Percentiles rank a stretch among this genome's conserved stretches.
phyloP scores from a whole-genome alignment of 1,140 invertebrate genomes.

The Lordiphosa mommai region DNA sequence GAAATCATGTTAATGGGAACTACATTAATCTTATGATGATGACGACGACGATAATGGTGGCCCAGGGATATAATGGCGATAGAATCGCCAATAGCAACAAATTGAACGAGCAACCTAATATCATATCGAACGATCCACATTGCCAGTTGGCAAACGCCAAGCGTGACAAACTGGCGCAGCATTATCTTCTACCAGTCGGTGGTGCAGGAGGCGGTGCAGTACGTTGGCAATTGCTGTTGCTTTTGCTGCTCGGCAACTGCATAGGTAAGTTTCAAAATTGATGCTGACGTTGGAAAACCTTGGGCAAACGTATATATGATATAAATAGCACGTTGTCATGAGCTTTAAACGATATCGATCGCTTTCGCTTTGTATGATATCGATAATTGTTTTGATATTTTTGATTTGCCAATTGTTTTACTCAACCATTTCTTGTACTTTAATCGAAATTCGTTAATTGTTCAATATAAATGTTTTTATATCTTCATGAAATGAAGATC shows the following conservation, averaged over 20 bases:
- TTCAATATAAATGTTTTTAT: conserved; percentile 59
- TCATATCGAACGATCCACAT: conserved; percentile 1
- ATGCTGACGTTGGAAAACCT: conserved; percentile 25
- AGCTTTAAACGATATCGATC: conserved; percentile 2
- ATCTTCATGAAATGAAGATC: conserved; percentile 77
- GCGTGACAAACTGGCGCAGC: conserved; percentile 43
- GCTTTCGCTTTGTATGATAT: conserved; percentile 8
- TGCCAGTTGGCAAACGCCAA: background rate
- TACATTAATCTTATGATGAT: conserved; percentile 49
- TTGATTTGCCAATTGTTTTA: conserved; percentile 30
- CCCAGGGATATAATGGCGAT: conserved; percentile 37
- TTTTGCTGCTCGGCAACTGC: conserved; percentile 60
- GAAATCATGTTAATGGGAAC: conserved; percentile 41
- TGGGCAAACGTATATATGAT: conserved; percentile 15
- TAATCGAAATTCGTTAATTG: conserved; percentile 63
- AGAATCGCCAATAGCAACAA: conserved; percentile 37
- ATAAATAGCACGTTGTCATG: background rate
- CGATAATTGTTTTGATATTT: conserved; percentile 21
- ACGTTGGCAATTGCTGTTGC: conserved; percentile 47
- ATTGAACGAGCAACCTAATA: conserved; percentile 13
- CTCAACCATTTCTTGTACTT: conserved; percentile 10
- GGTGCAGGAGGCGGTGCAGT: conserved; percentile 3
- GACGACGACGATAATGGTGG: conserved; percentile 37
- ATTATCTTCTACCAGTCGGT: conserved; percentile 10
- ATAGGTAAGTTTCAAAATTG: conserved; percentile 59